Evolutionary conservation across 2,113 vertebrate species (phyloP), one percentile per base, ranked within the genome.

Genomic region (Ailurus styani): DNA sequence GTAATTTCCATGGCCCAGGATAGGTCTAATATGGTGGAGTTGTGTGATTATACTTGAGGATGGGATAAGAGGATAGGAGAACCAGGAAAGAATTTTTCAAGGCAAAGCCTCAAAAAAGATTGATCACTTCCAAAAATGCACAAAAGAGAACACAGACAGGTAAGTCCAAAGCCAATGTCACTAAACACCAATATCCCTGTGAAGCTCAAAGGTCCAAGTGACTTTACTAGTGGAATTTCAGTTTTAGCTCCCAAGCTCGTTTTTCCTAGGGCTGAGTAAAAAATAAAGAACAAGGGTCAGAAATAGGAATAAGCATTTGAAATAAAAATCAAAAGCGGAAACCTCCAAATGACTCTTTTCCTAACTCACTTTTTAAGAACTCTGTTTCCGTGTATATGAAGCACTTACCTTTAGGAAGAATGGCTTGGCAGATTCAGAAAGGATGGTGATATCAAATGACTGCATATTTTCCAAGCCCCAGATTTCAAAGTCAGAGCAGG

Each of bases 141-240:
- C 68, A 42, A 87, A 93, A 88, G 40, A 27, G n/a, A 83, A 78
- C 50, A 77, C n/a, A 95, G 66, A 82, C 23, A 87, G 95, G 72
- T 73, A 96, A 96, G 25, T 78, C 93, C 83, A 96, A 93, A 97
- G 64, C 42, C 93, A 97, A 95, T 94, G 77, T 91, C 88, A 96
- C 72, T 72, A 83, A 68, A 93, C 21, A 86, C 47, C 91, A 95
- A 54, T 88, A 95, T 95, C 60, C 8, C 66, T 64, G 18, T 87
- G 68, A 94, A 93, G 78, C 77, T 82, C 91, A 29, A 95, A 87
- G 73, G 42, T 75, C 72, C 17, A 1, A 1, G 37, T 47, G 60
- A 91, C 25, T 90, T 84, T 34, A 77, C 64, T 57, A 50, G 60
- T 31, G 47, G 25, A 54, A 89, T 95, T 95, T 95, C 93, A 94